These are phyloP conservation scores for Amphibalanus amphitrite DNA, from an alignment of 1,140 invertebrate species.

Conservation along the genomic window DNA sequence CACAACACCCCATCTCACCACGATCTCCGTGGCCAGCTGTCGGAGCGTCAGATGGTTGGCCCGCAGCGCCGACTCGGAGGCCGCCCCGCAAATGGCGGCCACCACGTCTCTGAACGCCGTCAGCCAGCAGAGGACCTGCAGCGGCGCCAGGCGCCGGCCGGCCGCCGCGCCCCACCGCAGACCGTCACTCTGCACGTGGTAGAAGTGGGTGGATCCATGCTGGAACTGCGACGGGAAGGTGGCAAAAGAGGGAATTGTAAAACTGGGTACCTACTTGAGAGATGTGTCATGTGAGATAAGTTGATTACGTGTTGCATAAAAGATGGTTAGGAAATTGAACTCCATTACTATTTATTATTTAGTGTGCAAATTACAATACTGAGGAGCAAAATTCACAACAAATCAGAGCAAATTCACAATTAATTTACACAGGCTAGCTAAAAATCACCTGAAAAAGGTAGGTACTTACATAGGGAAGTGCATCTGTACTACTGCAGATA, in stretches of 20 bases:
- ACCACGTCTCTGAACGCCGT: neutral
- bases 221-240: neutral
- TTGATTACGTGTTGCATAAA: no score
- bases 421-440: no score
- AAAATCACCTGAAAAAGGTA: no score
- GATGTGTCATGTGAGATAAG: no score
- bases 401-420: no score
- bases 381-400: no score
- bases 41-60: neutral
- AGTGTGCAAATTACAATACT: no score
- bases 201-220: neutral
- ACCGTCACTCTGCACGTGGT: neutral
- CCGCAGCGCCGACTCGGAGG: neutral
- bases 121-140: neutral
- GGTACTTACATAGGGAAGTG: neutral
- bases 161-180: neutral
- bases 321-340: no score
- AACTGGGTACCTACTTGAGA: no score
- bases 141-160: neutral
- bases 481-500: neutral
- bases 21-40: neutral
- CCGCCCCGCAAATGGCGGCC: neutral
- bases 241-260: neutral
- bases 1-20: neutral
- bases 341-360: no score